Evolutionary conservation across 2,797 vertebrate species (phyloP), one percentile per base, ranked within the genome.

Genomic region (Melanitta fusca): DNA sequence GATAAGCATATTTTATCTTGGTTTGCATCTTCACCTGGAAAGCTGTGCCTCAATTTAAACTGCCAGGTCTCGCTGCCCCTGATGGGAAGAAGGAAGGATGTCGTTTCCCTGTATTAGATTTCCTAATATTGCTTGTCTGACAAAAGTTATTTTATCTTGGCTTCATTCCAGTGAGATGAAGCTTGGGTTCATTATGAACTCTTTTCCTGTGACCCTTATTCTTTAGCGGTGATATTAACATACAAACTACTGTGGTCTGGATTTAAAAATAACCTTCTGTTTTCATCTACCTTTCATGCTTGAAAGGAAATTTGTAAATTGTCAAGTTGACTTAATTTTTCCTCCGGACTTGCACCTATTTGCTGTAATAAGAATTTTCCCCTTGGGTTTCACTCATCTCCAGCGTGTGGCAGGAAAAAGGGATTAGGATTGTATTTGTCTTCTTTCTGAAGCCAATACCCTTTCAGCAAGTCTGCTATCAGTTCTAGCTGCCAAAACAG

Each of bases 301-400:
- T 96, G 94, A 98, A 97, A 98, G 89, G 85, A 97, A 97, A 97
- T 98, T 91, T 97, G 95, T 97, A 97, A 97, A 97, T 98, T 97
- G 96, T 97, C 96, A 97, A 89, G 95, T 97, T 97, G 96, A 97
- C 97, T 98, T 98, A 97, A 97, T 98, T 98, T 98, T 97, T 97
- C 94, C 97, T 96, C 95, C 71, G 94, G 95, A 97, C 96, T 97
- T 95, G 75, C 96, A 97, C 94, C 96, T 98, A 97, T 97, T 97
- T 96, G 69, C 94, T 91, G 39, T 95, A 97, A 97, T 97, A 97
- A 97, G 95, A 97, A 97, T 96, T 91, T 83, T 34, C 91, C 97
- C 96, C 91, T 91, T 72, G 71, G 95, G 95, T 97, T 97, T 98
- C 96, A 97, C 96, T 97, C 91, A 84, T 97, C 97, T 97, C 85